These are phyloP conservation scores for Porites lutea DNA, from an alignment of 64 coral and sea anemone genomes.

Conservation along the genomic window DNA sequence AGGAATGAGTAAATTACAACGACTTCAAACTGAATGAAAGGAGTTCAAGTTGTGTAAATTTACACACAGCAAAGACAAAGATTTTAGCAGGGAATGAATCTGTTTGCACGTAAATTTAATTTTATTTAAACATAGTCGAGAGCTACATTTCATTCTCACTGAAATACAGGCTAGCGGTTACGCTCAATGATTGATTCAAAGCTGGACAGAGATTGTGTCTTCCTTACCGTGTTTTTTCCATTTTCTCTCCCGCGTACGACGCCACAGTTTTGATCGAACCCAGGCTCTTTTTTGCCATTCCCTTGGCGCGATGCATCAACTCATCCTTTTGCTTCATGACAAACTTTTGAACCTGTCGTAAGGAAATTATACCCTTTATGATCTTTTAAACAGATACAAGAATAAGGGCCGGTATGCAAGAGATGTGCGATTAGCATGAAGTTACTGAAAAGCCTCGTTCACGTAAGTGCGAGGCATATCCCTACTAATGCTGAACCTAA, in stretches of 20 bases:
- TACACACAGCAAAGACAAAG: too few relatives aligned
- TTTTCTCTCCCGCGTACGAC: constrained; percentile 76
- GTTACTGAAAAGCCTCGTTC: too few relatives aligned
- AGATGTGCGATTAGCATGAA: too few relatives aligned
- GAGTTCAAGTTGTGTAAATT: too few relatives aligned
- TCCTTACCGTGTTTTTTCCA: constrained; percentile 76
- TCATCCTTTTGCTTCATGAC: constrained; percentile 49
- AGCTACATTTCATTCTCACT: too few relatives aligned
- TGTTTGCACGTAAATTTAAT: too few relatives aligned
- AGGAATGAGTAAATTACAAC: too few relatives aligned
- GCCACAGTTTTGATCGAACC: constrained; percentile 84
- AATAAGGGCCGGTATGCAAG: neutral
- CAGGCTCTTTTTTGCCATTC: constrained; percentile 58
- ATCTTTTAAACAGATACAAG: neutral
- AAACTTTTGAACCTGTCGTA: constrained; percentile 52
- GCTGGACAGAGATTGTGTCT: neutral
- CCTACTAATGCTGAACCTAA: too few relatives aligned
- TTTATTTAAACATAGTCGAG: too few relatives aligned
- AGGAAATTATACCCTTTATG: neutral
- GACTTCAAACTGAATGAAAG: too few relatives aligned
- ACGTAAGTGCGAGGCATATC: too few relatives aligned
- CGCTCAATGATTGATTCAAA: neutral
- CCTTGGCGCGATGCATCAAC: constrained; percentile 47
- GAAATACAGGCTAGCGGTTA: neutral
- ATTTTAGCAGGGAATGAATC: too few relatives aligned